Conservation (phyloP, 2,113 vertebrate species). For the Melierax canorus region DNA sequence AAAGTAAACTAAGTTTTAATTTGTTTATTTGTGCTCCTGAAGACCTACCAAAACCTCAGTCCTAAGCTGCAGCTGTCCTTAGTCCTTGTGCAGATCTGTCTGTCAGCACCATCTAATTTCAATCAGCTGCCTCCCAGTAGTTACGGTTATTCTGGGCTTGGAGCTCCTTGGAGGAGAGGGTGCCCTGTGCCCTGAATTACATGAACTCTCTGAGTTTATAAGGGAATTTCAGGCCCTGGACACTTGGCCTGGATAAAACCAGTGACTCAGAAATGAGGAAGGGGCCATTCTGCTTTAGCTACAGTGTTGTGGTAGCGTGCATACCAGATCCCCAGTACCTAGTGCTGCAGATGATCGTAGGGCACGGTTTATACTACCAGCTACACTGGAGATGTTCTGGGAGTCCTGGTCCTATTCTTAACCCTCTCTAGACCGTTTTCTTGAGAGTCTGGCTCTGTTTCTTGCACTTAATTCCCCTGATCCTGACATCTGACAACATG, state of each 20-base stretch:
- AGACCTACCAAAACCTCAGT: background rate
- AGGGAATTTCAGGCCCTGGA: background rate
- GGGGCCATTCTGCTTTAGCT: background rate
- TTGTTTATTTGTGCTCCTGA: background rate
- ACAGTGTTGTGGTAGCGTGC: accelerated
- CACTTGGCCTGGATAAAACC: background rate
- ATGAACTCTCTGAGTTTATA: background rate
- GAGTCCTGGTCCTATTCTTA: background rate
- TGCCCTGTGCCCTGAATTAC: background rate
- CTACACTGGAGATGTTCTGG: background rate
- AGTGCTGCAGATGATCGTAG: background rate
- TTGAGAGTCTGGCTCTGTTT: background rate
- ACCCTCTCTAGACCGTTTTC: background rate
- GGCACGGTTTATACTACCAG: background rate
- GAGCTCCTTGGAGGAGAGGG: background rate
- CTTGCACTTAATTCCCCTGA: background rate
- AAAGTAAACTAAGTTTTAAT: background rate
- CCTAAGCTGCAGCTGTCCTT: background rate
- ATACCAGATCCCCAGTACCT: too few relatives aligned
- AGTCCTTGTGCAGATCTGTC: background rate
- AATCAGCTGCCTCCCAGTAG: background rate
- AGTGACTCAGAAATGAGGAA: background rate
- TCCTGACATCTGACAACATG: background rate
- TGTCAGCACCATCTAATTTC: background rate
- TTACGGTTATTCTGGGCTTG: background rate